Conservation (phyloP, 2,113 vertebrate species). For the Nesospiza acunhae region DNA sequence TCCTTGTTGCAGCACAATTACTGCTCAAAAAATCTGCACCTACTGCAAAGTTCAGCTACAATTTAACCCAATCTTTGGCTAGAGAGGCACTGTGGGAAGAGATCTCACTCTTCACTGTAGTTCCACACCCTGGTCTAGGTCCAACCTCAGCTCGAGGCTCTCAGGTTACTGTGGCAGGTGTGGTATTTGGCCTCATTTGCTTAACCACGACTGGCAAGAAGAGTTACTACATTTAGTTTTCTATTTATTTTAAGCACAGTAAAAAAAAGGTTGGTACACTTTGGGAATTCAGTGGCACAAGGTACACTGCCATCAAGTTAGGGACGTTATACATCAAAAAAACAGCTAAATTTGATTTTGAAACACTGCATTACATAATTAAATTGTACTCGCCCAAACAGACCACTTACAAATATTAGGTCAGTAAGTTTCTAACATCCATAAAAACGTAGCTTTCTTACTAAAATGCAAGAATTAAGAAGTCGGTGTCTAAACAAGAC, state of each 20-base stretch:
- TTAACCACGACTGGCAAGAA: constrained; percentile 76
- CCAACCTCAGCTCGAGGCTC: background rate
- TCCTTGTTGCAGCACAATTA: constrained; percentile 55
- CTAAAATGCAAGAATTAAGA: constrained; percentile 97
- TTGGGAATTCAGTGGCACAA: constrained; percentile 92
- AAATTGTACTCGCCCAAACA: constrained; percentile 80
- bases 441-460: constrained; percentile 87
- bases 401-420: constrained; percentile 85
- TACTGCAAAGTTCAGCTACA: constrained; percentile 17
- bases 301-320: constrained; percentile 89
- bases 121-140: constrained; percentile 19
- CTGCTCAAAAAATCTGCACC: constrained; percentile 41
- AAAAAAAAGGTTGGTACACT: constrained; percentile 87
- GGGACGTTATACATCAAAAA: constrained; percentile 83
- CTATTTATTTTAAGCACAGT: constrained; percentile 94
- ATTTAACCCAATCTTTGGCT: constrained; percentile 4
- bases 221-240: constrained; percentile 77
- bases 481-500: constrained; percentile 87
- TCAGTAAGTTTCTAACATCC: constrained; percentile 85
- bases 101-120: background rate
- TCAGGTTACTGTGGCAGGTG: constrained; percentile 39
- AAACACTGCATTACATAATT: constrained; percentile 84
- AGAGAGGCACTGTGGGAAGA: constrained; percentile 18
- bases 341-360: constrained; percentile 73
- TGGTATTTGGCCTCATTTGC: constrained; percentile 61